These are phyloP conservation scores for Urocolius indicus DNA, from an alignment of 2,113 vertebrate genomes.

Conservation along the genomic window DNA sequence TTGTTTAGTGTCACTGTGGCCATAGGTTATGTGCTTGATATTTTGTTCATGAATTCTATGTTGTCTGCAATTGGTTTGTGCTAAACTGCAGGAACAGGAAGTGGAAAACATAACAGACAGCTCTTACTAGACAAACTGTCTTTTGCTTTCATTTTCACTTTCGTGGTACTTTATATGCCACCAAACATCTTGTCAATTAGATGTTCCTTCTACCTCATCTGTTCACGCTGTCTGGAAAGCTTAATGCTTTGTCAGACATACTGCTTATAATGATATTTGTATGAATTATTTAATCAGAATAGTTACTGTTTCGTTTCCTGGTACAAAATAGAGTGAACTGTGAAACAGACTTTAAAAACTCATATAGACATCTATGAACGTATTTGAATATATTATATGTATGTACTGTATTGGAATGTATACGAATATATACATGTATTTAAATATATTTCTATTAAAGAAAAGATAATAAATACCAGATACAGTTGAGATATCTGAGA, in stretches of 20 bases:
- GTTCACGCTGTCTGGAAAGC: neutral
- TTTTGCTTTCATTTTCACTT: neutral
- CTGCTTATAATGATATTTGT: neutral
- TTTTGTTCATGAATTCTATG: neutral
- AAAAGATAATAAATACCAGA: neutral
- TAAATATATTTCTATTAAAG: neutral
- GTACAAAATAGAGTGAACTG: neutral
- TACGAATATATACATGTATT: neutral
- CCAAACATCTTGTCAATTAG: neutral
- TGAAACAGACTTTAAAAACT: neutral
- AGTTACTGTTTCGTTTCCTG: neutral
- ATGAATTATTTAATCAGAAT: neutral
- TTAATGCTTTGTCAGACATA: neutral
- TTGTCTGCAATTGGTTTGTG: neutral
- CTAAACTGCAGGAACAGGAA: neutral
- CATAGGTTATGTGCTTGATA: neutral
- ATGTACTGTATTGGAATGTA: too few species aligned
- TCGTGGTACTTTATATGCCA: neutral
- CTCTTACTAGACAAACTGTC: neutral
- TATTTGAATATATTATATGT: neutral
- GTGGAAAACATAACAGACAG: neutral
- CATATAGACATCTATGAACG: neutral
- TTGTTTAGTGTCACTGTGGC: neutral
- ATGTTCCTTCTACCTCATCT: neutral
- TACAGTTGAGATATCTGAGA: neutral